A percentile compares a stretch with the other conserved stretches of the same genome.
These are phyloP conservation scores for Hylaeus volcanicus DNA, from an alignment of 1,140 invertebrate genomes.

Conservation along the genomic window DNA sequence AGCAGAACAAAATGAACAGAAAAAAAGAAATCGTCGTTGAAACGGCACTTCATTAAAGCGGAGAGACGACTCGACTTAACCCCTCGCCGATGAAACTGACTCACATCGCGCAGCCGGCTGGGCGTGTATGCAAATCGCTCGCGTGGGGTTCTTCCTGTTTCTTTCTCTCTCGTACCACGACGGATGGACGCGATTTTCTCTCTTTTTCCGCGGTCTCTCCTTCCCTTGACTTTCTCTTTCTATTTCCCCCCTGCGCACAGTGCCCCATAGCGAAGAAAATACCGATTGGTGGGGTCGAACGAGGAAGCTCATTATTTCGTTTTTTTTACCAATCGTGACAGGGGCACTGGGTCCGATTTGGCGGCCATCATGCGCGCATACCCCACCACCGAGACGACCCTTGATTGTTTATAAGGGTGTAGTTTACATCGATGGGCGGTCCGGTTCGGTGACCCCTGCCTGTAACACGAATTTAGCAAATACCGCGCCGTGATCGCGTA, in stretches of 20 bases:
- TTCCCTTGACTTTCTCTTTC: not conserved
- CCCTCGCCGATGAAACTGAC: conserved; percentile 69
- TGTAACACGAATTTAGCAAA: not conserved
- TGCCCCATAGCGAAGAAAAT: conserved; percentile 34
- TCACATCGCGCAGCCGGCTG: conserved; percentile 70
- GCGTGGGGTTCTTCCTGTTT: conserved; percentile 69
- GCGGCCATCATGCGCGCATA: conserved; percentile 75
- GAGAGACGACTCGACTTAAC: conserved; percentile 67
- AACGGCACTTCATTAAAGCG: conserved; percentile 62
- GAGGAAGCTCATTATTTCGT: conserved; percentile 72
- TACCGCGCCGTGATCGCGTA: conserved; percentile 6
- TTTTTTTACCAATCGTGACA: conserved; percentile 62
- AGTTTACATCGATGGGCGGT: conserved; percentile 58
- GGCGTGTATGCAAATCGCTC: conserved; percentile 76
- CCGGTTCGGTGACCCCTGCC: conserved; percentile 32
- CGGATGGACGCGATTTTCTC: not conserved
- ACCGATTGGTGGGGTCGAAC: conserved; percentile 60
- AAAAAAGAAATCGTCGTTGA: conserved; percentile 11
- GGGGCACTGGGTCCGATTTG: conserved; percentile 61
- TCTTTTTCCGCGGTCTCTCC: not conserved
- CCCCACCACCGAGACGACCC: conserved; percentile 58
- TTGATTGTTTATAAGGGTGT: conserved; percentile 66
- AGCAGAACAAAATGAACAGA: not conserved
- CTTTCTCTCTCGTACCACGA: conserved; percentile 34
- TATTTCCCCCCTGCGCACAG: not conserved